Percentiles rank a stretch among this genome's conserved stretches.
Evolutionary conservation across 2,113 vertebrate genomes (phyloP).

Genomic region (Barbus barbus): DNA sequence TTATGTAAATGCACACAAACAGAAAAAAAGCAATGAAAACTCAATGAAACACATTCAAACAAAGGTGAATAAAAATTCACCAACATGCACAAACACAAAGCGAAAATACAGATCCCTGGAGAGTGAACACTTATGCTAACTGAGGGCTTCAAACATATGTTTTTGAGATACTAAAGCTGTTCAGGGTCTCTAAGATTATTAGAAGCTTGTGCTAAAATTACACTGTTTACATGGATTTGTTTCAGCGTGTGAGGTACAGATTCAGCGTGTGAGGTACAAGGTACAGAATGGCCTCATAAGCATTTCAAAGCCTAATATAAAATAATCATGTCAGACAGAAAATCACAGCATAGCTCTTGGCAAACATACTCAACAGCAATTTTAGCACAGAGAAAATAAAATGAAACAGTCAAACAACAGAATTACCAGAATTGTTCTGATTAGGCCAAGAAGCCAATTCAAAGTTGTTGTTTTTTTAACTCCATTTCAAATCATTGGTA

Average conservation of each 20-base stretch:
- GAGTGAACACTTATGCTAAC: neutral
- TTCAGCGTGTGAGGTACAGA: neutral
- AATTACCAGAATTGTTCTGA: too few species aligned
- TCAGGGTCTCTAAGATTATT: neutral
- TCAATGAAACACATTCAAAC: neutral
- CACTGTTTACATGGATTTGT: neutral
- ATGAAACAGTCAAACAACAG: too few species aligned
- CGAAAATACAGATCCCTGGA: neutral
- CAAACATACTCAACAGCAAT: neutral
- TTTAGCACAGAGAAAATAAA: too few species aligned
- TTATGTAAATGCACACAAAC: neutral
- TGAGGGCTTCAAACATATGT: neutral
- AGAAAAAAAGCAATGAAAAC: neutral
- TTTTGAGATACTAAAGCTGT: neutral
- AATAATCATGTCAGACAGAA: neutral
- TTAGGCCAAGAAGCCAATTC: too few species aligned
- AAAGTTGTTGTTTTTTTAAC: too few species aligned
- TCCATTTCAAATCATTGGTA: too few species aligned
- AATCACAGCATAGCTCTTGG: constrained; percentile 1
- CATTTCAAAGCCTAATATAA: constrained; percentile 6
- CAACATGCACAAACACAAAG: neutral
- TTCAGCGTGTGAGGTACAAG: too few species aligned
- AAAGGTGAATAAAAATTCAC: neutral
- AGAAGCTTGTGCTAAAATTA: neutral
- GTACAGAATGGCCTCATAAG: neutral